phyloP scores from a whole-genome alignment of 2,797 vertebrate species.

The Lithobates sylvaticus region DNA sequence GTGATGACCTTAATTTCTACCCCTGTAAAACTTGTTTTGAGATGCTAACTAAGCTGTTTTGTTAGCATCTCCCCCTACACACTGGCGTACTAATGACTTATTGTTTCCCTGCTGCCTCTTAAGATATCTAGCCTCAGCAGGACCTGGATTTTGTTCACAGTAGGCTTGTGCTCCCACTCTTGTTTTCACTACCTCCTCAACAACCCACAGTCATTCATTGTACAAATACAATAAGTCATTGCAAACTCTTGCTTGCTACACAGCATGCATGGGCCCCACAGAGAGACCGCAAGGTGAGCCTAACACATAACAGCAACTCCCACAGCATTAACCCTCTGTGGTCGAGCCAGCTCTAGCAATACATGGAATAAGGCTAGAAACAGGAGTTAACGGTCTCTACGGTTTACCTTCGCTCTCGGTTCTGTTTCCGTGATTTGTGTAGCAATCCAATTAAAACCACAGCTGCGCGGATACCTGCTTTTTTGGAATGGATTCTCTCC shows the following conservation, averaged over 20 bases:
- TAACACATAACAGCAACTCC: background rate
- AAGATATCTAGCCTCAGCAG: conserved; percentile 13
- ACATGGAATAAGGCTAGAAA: conserved; percentile 10
- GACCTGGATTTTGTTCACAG: conserved; percentile 12
- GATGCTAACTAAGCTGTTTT: conserved; percentile 1
- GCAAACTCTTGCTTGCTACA: background rate
- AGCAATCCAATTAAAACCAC: conserved; percentile 95
- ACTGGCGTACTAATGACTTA: conserved; percentile 27
- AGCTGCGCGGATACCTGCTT: conserved; percentile 92
- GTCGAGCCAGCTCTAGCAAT: background rate
- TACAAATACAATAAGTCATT: conserved; percentile 25
- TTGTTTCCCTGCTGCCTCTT: conserved; percentile 22
- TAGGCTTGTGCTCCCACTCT: conserved; percentile 18
- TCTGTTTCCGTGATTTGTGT: conserved; percentile 90
- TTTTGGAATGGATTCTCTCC: conserved; percentile 83
- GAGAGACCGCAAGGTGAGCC: conserved; percentile 3
- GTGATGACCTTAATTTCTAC: background rate
- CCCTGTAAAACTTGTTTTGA: background rate
- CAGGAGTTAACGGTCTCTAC: background rate
- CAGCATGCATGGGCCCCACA: conserved; percentile 19
- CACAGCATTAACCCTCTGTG: conserved; percentile 8
- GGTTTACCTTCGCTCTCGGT: conserved; percentile 77
- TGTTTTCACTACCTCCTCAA: conserved; percentile 15
- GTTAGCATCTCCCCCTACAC: background rate
- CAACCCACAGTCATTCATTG: conserved; percentile 24